Evolutionary conservation across 2,797 vertebrate genomes (phyloP).

Genomic region (Rhyacichthys aspro): DNA sequence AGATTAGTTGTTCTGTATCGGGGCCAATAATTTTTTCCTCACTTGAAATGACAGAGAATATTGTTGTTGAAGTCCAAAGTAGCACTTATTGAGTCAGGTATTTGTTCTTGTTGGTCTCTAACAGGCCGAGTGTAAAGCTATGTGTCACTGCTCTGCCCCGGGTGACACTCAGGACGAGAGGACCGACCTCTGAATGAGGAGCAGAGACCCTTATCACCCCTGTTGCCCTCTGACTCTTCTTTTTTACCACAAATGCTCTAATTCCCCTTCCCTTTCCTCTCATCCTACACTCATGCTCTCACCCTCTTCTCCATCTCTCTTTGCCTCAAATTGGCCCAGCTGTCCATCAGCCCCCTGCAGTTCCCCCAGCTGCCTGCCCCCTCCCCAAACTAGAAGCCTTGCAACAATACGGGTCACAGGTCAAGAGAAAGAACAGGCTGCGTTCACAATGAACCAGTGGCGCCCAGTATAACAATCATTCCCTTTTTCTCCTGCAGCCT

Average conservation of each 20-base stretch:
- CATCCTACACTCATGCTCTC: constrained; percentile 55
- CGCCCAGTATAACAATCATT: constrained; percentile 81
- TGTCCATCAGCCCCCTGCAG: constrained; percentile 76
- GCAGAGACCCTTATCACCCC: constrained; percentile 69
- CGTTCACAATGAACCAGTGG: constrained; percentile 84
- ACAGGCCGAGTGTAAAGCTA: constrained; percentile 71
- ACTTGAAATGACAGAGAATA: too few relatives aligned
- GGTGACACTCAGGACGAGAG: constrained; percentile 57
- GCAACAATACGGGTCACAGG: constrained; percentile 84
- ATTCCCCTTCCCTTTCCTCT: constrained; percentile 48
- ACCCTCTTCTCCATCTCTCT: constrained; percentile 47
- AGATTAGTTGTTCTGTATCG: background rate
- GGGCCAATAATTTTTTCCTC: background rate
- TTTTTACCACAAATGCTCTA: constrained; percentile 34
- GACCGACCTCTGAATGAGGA: constrained; percentile 65
- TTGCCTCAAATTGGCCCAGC: constrained; percentile 67
- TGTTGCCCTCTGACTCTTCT: constrained; percentile 55
- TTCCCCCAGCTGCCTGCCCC: constrained; percentile 83
- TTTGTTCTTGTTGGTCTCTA: constrained; percentile 56
- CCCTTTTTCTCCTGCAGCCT: constrained; percentile 72
- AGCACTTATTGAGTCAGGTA: constrained; percentile 10
- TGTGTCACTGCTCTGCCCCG: constrained; percentile 68
- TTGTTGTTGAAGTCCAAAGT: background rate
- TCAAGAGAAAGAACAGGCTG: constrained; percentile 89
- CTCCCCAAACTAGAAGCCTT: constrained; percentile 77